A percentile compares a stretch with the other conserved stretches of the same genome.
phyloP scores from a whole-genome alignment of 2,888 invertebrate species.

The Melanargia galathea region DNA sequence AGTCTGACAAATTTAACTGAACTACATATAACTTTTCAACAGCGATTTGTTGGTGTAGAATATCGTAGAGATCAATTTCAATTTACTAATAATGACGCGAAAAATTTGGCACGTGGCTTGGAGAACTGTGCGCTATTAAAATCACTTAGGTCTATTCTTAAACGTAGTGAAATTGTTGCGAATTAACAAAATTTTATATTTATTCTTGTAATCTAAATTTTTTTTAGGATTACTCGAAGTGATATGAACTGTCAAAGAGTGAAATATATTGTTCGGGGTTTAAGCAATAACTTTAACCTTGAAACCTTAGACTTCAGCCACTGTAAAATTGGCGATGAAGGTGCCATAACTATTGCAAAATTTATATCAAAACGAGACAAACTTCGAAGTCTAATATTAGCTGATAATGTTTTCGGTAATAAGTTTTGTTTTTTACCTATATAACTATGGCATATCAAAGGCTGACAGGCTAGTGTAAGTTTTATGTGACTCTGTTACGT shows the following conservation, averaged over 20 bases:
- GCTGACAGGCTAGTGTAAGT: too few relatives aligned
- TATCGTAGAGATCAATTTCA: constrained; percentile 76
- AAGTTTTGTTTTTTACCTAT: background rate
- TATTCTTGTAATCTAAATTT: background rate
- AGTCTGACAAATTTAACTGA: constrained; percentile 70
- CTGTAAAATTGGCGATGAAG: constrained; percentile 83
- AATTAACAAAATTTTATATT: background rate
- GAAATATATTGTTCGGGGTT: constrained; percentile 70
- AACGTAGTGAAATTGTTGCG: background rate
- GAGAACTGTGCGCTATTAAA: constrained; percentile 68
- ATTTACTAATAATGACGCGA: constrained; percentile 76
- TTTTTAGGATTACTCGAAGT: constrained; percentile 70
- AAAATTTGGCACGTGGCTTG: constrained; percentile 68
- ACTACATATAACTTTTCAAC: constrained; percentile 71
- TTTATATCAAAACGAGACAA: constrained; percentile 73
- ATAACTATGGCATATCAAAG: background rate
- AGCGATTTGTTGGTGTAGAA: constrained; percentile 60
- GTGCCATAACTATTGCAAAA: constrained; percentile 83
- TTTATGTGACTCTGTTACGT: too few relatives aligned
- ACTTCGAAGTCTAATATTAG: constrained; percentile 72
- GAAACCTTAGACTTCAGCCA: constrained; percentile 84
- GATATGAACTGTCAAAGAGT: constrained; percentile 74
- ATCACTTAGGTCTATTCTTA: constrained; percentile 55
- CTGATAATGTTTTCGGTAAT: constrained; percentile 80
- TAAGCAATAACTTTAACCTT: constrained; percentile 66